phyloP scores from a whole-genome alignment of 1,140 invertebrate genomes.

The Brachionus asplanchnoidis region DNA sequence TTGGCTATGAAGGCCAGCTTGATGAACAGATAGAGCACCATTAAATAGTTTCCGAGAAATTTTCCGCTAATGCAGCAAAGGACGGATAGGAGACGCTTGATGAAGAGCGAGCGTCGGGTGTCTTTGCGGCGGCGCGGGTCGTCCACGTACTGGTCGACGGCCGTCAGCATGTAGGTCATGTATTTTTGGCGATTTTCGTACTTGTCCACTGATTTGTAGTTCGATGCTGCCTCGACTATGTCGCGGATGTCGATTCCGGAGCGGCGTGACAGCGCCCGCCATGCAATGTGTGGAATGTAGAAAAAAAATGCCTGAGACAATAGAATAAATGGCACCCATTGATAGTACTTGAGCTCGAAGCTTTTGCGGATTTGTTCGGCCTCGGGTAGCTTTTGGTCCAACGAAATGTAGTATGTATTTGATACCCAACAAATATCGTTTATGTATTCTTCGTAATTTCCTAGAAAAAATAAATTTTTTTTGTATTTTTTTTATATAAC shows the following conservation, averaged over 20 bases:
- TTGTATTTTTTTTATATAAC: background rate
- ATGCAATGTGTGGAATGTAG: conserved; percentile 44
- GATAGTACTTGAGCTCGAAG: conserved; percentile 43
- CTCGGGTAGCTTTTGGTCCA: conserved; percentile 38
- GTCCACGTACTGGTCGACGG: conserved; percentile 41
- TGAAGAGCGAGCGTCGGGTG: background rate
- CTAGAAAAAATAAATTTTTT: background rate
- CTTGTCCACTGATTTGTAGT: conserved; percentile 42
- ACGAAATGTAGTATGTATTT: conserved; percentile 30
- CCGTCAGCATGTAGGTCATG: conserved; percentile 38
- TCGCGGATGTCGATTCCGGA: conserved; percentile 43
- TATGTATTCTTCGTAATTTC: conserved; percentile 35
- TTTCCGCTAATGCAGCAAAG: conserved; percentile 49
- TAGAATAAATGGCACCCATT: conserved; percentile 45
- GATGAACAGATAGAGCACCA: conserved; percentile 57
- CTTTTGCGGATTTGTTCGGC: background rate
- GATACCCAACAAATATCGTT: conserved; percentile 40
- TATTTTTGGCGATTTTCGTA: conserved; percentile 40
- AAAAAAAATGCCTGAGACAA: conserved; percentile 44
- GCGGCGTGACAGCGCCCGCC: conserved; percentile 44
- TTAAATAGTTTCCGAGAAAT: conserved; percentile 58
- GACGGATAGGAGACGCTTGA: conserved; percentile 43
- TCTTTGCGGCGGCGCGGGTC: conserved; percentile 39
- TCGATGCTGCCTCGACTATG: conserved; percentile 41
- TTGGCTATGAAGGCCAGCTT: conserved; percentile 60